Conservation (phyloP, 2,888 invertebrate species). For the Acrobeloides nanus region DNA sequence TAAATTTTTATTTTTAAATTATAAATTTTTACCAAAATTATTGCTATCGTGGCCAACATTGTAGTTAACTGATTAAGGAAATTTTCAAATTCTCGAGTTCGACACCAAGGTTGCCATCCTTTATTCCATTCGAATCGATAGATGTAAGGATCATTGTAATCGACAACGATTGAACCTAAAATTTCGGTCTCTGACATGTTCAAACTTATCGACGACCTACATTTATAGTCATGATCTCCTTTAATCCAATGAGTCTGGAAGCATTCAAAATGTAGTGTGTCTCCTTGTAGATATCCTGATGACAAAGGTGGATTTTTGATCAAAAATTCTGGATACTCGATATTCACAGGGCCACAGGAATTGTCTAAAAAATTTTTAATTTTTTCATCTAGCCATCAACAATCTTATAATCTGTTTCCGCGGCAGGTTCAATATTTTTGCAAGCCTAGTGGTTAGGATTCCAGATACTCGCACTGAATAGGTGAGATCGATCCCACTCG, state of each 20-base stretch:
- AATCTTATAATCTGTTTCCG: too few species aligned
- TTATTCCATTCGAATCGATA: constrained; percentile 52
- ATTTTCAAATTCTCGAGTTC: constrained; percentile 50
- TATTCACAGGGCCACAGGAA: constrained; percentile 51
- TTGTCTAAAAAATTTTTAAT: constrained; percentile 42
- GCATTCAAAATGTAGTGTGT: constrained; percentile 41
- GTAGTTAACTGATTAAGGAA: constrained; percentile 50
- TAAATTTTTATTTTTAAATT: too few species aligned
- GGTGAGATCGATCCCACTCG: too few species aligned
- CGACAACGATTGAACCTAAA: constrained; percentile 33
- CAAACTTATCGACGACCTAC: too few species aligned
- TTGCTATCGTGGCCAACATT: constrained; percentile 29
- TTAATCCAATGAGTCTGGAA: constrained; percentile 45
- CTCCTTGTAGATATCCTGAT: constrained; percentile 40
- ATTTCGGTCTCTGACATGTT: too few species aligned
- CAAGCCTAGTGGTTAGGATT: too few species aligned
- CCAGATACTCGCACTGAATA: too few species aligned
- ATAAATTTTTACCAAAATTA: constrained; percentile 21
- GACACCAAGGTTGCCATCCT: constrained; percentile 51
- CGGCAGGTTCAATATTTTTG: too few species aligned
- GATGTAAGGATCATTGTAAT: constrained; percentile 37
- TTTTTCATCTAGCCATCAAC: too few species aligned
- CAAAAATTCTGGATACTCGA: constrained; percentile 44
- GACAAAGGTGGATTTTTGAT: constrained; percentile 42
- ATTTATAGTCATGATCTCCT: constrained; percentile 41